These are phyloP conservation scores for Drosophila watanabei DNA, from an alignment of 1,140 invertebrate genomes.

Conservation along the genomic window DNA sequence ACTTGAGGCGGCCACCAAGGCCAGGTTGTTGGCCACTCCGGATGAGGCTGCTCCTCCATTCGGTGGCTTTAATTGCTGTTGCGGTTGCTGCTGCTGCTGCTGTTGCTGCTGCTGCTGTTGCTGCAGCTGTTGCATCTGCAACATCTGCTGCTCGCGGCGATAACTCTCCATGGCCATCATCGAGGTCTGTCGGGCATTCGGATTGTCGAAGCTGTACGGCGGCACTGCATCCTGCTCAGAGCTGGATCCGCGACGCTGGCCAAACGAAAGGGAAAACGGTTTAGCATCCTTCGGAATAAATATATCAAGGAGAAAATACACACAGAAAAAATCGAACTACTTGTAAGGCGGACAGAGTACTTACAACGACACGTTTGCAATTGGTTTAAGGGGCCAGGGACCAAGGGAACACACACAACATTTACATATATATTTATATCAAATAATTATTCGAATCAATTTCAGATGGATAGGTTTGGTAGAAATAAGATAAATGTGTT, in stretches of 20 bases:
- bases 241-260: slow-evolving; percentile 76
- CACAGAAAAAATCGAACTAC: slow-evolving; percentile 5
- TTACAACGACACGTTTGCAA: slow-evolving; percentile 23
- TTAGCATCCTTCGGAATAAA: not conserved
- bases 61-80: slow-evolving; percentile 19
- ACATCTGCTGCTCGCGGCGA: slow-evolving; percentile 72
- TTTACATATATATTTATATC: not conserved
- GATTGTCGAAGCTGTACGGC: slow-evolving; percentile 83
- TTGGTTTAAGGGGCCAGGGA: slow-evolving; percentile 9
- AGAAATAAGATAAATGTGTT: not conserved
- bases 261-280: slow-evolving; percentile 7
- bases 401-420: slow-evolving; percentile 5
- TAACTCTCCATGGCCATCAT: slow-evolving; percentile 85
- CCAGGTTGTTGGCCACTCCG: slow-evolving; percentile 62
- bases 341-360: slow-evolving; percentile 23
- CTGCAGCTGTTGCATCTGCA: slow-evolving; percentile 59
- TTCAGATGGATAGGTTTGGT: slow-evolving; percentile 4
- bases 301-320: not conserved
- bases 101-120: slow-evolving; percentile 51
- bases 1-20: slow-evolving; percentile 67
- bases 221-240: slow-evolving; percentile 82
- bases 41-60: slow-evolving; percentile 22
- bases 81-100: slow-evolving; percentile 25
- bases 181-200: slow-evolving; percentile 81
- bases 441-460: slow-evolving; percentile 26